Evolutionary conservation across 2,888 invertebrate genomes (phyloP).

Genomic region (Schizaphis graminum): DNA sequence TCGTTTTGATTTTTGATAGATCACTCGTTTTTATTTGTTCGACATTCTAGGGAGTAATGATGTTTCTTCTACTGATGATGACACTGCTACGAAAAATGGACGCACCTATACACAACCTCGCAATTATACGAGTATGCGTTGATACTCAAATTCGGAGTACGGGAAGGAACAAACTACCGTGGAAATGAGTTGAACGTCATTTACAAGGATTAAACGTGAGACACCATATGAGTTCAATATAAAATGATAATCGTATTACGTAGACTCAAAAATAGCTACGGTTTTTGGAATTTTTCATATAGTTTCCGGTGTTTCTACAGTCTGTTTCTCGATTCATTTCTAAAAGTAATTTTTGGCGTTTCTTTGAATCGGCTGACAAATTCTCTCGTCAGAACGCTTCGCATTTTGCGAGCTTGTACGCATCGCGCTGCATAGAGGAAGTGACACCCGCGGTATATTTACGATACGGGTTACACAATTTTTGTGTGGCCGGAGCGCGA

Average conservation of each 20-base stretch:
- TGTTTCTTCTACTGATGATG: too few relatives aligned
- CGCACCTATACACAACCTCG: too few relatives aligned
- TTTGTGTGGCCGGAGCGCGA: constrained; percentile 35
- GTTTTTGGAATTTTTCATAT: not conserved
- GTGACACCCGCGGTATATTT: constrained; percentile 22
- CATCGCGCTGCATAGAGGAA: not conserved
- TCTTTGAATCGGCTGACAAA: not conserved
- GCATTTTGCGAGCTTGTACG: not conserved
- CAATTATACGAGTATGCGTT: too few relatives aligned
- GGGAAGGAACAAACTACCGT: too few relatives aligned
- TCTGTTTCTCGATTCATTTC: not conserved
- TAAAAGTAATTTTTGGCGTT: not conserved
- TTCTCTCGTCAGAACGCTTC: not conserved
- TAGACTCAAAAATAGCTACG: not conserved
- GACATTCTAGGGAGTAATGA: too few relatives aligned
- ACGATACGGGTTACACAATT: constrained; percentile 45
- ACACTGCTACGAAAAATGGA: too few relatives aligned
- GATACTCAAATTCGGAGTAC: too few relatives aligned
- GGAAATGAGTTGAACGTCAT: not conserved
- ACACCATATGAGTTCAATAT: not conserved
- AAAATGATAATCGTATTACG: not conserved
- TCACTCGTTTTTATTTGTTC: too few relatives aligned
- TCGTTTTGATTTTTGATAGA: not conserved
- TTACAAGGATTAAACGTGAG: too few relatives aligned
- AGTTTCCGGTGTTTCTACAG: not conserved